Conservation (phyloP, 2,888 invertebrate species). For the Theodoxus fluviatilis region DNA sequence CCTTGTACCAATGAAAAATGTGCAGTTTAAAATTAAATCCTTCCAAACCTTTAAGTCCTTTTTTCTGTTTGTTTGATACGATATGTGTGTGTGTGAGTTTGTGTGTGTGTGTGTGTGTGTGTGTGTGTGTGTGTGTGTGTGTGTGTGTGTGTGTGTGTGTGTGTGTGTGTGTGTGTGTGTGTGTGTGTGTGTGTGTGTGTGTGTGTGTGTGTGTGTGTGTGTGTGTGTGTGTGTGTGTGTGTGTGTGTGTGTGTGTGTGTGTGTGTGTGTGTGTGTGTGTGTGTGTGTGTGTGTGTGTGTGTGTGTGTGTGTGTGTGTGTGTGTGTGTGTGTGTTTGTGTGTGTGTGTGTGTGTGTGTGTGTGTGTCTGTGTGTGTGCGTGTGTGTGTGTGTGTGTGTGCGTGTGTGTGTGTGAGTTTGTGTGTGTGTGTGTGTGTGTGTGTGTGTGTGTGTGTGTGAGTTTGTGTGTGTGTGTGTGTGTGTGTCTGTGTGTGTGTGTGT, state of each 20-base stretch:
- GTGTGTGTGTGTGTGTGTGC: neutral
- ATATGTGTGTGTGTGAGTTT: neutral
- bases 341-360: neutral
- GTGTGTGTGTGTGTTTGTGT: too few species aligned
- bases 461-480: constrained; percentile 15
- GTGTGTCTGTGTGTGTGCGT: neutral
- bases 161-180: constrained; percentile 7
- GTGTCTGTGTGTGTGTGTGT: constrained; percentile 5
- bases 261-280: neutral
- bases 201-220: constrained; percentile 19
- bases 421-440: neutral
- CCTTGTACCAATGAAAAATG: too few species aligned
- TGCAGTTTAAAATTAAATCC: too few species aligned
- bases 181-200: neutral
- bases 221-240: constrained; percentile 10
- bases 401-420: neutral
- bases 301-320: constrained; percentile 17
- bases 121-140: constrained; percentile 11
- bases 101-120: constrained; percentile 1
- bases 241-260: neutral
- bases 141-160: constrained; percentile 15
- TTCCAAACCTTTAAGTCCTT: too few species aligned
- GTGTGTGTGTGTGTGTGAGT: neutral
- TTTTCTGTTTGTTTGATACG: too few species aligned
- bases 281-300: constrained; percentile 17